Evolutionary conservation across 2,797 vertebrate genomes (phyloP).

Genomic region (Peromyscus eremicus): DNA sequence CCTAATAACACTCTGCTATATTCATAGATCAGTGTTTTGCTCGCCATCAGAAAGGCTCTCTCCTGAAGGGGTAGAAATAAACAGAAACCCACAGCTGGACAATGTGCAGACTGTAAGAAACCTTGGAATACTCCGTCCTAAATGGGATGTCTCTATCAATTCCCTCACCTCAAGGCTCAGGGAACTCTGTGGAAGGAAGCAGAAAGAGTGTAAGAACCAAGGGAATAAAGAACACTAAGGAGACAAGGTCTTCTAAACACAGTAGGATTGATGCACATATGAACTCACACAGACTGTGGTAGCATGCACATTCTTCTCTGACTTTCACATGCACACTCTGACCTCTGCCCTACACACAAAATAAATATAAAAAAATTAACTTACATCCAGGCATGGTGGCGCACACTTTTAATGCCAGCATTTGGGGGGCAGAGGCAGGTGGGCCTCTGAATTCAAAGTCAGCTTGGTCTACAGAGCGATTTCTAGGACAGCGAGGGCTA

Average conservation of each 20-base stretch:
- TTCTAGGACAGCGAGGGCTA: no score
- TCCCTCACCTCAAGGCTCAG: not conserved
- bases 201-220: not conserved
- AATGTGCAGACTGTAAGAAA: not conserved
- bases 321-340: not conserved
- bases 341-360: not conserved
- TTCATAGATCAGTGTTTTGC: not conserved
- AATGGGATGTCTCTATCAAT: not conserved
- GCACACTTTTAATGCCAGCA: not conserved
- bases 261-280: not conserved
- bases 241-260: not conserved
- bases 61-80: not conserved
- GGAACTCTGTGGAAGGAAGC: not conserved
- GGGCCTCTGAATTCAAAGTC: not conserved
- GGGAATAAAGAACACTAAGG: not conserved
- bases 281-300: not conserved
- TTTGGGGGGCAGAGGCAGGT: not conserved
- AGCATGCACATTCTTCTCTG: not conserved
- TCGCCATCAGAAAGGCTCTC: not conserved
- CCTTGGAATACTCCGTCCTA: not conserved
- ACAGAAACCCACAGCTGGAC: not conserved
- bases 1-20: not conserved
- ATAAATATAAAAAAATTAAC: not conserved
- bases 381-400: not conserved
- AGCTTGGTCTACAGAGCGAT: no score